These are phyloP conservation scores for Forbesichthys agassizii DNA, from an alignment of 2,113 vertebrate species.

Conservation along the genomic window DNA sequence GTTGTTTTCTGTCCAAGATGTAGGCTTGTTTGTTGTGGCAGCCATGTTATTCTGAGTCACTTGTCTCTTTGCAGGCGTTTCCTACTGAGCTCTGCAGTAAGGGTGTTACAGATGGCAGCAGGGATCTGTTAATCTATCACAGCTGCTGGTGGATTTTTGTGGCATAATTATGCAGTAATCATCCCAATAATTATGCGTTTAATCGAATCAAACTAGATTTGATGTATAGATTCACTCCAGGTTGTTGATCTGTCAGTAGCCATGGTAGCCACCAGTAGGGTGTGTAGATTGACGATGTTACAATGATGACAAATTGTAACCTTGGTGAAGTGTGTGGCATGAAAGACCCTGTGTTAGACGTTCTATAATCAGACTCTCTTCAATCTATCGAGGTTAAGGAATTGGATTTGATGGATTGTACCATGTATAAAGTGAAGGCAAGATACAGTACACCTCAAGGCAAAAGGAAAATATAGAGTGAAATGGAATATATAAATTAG, in stretches of 20 bases:
- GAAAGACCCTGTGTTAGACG: constrained; percentile 11
- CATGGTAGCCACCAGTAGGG: not conserved
- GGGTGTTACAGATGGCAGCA: no score
- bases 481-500: no score
- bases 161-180: constrained; percentile 14
- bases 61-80: no score
- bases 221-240: constrained; percentile 15
- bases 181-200: constrained; percentile 1
- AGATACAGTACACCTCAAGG: no score
- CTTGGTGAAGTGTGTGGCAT: constrained; percentile 16
- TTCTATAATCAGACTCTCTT: not conserved
- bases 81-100: no score
- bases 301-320: constrained; percentile 24
- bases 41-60: no score
- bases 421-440: no score
- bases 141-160: constrained; percentile 29
- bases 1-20: no score
- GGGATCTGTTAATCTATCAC: not conserved
- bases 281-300: not conserved
- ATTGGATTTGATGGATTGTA: no score
- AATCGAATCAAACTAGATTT: not conserved
- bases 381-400: no score
- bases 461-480: no score
- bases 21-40: no score
- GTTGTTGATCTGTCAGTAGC: constrained; percentile 4